A percentile compares a stretch with the other conserved stretches of the same genome.
These are phyloP conservation scores for Pseudopipra pipra DNA, from an alignment of 2,113 vertebrate species.

Conservation along the genomic window DNA sequence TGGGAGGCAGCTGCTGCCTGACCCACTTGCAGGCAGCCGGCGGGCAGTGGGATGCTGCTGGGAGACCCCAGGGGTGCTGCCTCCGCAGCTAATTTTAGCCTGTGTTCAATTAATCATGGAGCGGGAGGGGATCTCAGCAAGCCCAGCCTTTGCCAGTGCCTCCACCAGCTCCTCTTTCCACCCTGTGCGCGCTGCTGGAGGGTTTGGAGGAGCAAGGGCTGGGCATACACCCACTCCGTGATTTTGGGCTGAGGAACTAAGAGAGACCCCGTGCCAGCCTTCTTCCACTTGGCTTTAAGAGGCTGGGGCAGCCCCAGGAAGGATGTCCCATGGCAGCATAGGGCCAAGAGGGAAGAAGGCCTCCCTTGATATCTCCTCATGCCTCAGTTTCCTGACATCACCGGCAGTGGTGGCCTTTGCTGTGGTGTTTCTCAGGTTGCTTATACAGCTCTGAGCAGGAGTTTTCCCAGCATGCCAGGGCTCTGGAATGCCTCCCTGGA, in stretches of 20 bases:
- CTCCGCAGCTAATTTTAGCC: conserved; percentile 16
- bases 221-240: fast-evolving
- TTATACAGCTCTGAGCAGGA: neutral
- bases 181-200: fast-evolving
- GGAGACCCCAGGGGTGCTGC: conserved; percentile 28
- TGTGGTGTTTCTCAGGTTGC: neutral
- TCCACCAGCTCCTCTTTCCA: neutral
- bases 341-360: neutral
- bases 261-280: neutral
- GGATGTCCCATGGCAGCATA: neutral
- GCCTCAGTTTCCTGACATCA: neutral
- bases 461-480: neutral
- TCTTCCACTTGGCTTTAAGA: neutral
- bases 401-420: neutral
- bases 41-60: neutral
- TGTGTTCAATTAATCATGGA: neutral
- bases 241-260: neutral
- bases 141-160: neutral
- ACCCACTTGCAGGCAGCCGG: conserved; percentile 2
- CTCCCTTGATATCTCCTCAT: fast-evolving
- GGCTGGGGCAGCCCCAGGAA: neutral
- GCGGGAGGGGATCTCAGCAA: neutral
- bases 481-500: neutral
- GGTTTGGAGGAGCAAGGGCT: neutral
- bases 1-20: neutral